phyloP scores from a whole-genome alignment of 2,888 invertebrate species.

The Urechis unicinctus region DNA sequence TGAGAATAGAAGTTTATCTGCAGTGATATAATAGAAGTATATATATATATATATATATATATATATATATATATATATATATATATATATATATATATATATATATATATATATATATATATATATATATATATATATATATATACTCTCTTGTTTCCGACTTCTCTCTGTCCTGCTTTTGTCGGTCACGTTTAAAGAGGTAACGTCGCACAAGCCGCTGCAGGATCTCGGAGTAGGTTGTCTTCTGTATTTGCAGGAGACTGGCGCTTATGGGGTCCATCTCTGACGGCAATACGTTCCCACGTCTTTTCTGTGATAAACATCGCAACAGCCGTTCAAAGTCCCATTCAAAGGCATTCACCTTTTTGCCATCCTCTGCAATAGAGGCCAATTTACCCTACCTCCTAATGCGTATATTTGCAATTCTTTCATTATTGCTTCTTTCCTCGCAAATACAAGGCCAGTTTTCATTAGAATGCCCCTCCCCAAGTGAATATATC shows the following conservation, averaged over 20 bases:
- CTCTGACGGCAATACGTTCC: constrained; percentile 31
- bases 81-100: not conserved
- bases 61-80: not conserved
- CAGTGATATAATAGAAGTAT: not conserved
- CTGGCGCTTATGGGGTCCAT: constrained; percentile 1
- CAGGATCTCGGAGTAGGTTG: constrained; percentile 48
- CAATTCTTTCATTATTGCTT: too few species aligned
- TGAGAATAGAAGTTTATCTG: too few species aligned
- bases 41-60: not conserved
- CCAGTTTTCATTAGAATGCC: too few species aligned
- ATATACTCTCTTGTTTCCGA: constrained; percentile 1
- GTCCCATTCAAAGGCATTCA: too few species aligned
- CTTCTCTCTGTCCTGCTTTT: constrained; percentile 38
- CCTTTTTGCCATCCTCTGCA: too few species aligned
- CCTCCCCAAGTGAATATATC: too few species aligned
- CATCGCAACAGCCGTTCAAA: too few species aligned
- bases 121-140: not conserved
- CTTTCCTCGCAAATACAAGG: too few species aligned
- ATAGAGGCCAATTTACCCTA: too few species aligned
- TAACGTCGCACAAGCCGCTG: constrained; percentile 48
- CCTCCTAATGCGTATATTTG: too few species aligned
- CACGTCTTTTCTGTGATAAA: constrained; percentile 27
- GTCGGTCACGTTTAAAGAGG: constrained; percentile 48
- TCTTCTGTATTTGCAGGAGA: constrained; percentile 19
- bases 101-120: not conserved